A percentile compares a stretch with the other conserved stretches of the same genome.
Evolutionary conservation across 2,797 vertebrate genomes (phyloP).

Genomic region (Sebastes minor): DNA sequence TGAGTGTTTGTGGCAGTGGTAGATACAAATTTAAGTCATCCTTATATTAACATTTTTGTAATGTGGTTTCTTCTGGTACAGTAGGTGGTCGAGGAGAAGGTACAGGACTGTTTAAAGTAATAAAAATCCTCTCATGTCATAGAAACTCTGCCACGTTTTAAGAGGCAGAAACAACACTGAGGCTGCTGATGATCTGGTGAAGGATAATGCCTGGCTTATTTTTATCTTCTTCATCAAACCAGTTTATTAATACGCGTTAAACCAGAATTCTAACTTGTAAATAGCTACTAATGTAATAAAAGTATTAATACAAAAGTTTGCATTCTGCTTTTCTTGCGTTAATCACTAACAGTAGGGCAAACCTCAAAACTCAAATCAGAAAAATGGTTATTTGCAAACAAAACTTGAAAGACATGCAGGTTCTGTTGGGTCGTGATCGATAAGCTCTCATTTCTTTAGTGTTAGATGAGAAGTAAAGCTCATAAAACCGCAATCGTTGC

Average conservation of each 20-base stretch:
- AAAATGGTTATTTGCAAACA: background rate
- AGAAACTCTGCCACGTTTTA: background rate
- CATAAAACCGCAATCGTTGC: background rate
- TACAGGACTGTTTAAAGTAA: background rate
- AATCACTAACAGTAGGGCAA: background rate
- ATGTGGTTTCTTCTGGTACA: background rate
- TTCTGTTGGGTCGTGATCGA: background rate
- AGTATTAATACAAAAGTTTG: background rate
- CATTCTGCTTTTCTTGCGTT: background rate
- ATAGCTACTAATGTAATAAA: background rate
- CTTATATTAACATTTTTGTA: background rate
- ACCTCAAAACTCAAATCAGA: background rate
- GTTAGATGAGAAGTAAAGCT: background rate
- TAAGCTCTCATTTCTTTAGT: background rate
- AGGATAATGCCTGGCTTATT: background rate
- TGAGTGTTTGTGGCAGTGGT: background rate
- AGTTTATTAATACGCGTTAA: background rate
- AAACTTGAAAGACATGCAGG: background rate
- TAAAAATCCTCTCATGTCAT: background rate
- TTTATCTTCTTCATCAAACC: background rate
- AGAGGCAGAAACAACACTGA: background rate
- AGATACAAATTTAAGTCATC: background rate
- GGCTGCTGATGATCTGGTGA: background rate
- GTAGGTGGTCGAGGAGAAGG: background rate
- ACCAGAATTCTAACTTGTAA: background rate